phyloP scores from a whole-genome alignment of 2,113 vertebrate species.

The Danionella cerebrum region DNA sequence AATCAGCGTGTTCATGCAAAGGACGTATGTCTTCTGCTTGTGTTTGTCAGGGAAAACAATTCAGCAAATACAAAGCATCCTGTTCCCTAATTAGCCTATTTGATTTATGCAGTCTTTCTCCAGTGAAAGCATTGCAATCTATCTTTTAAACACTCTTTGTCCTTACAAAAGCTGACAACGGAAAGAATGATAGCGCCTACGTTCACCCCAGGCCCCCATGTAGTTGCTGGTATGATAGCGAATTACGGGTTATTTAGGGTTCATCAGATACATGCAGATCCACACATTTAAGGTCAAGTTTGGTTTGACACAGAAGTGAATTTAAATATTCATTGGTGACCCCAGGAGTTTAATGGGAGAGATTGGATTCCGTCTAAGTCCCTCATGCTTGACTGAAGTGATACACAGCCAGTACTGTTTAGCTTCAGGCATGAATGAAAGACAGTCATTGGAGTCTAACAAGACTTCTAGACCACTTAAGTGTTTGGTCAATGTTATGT shows the following conservation, averaged over 20 bases:
- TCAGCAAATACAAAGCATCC: constrained; percentile 13
- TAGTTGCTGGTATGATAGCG: constrained; percentile 30
- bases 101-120: constrained; percentile 17
- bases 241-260: constrained; percentile 46
- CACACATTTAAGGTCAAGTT: constrained; percentile 54
- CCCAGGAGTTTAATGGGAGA: constrained; percentile 43
- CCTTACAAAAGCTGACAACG: background rate
- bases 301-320: constrained; percentile 52
- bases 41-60: background rate
- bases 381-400: constrained; percentile 24
- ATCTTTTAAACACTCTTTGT: constrained; percentile 14
- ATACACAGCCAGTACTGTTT: constrained; percentile 25
- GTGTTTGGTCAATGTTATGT: background rate
- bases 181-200: constrained; percentile 1
- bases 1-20: background rate
- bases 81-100: constrained; percentile 13
- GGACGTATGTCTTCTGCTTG: background rate
- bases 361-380: constrained; percentile 35
- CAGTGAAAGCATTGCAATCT: background rate
- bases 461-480: background rate
- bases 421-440: constrained; percentile 37
- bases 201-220: constrained; percentile 32
- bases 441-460: background rate
- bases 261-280: constrained; percentile 34
- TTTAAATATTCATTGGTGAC: constrained; percentile 59